Evolutionary conservation across 2,797 vertebrate genomes (phyloP).

Genomic region (Meda fulgida): DNA sequence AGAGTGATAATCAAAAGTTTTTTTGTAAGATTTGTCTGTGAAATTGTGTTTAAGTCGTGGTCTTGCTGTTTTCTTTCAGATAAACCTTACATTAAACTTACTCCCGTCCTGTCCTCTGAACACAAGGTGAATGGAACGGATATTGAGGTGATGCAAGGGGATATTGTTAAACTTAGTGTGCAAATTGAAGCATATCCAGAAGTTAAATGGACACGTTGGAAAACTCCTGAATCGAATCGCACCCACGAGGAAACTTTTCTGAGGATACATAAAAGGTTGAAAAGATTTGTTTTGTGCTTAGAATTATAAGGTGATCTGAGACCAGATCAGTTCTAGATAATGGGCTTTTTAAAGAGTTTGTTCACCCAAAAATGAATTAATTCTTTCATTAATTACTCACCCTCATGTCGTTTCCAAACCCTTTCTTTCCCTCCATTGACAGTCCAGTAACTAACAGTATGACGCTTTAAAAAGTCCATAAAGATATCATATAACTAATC

Average conservation of each 20-base stretch:
- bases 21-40: background rate
- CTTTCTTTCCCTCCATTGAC: too few relatives aligned
- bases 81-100: conserved; percentile 33
- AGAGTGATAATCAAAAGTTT: background rate
- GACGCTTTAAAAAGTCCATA: too few relatives aligned
- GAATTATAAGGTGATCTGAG: background rate
- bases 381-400: too few relatives aligned
- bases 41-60: background rate
- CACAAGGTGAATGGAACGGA: conserved; percentile 62
- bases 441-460: too few relatives aligned
- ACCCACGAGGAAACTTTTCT: conserved; percentile 46
- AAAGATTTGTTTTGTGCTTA: background rate
- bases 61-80: conserved; percentile 30
- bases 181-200: conserved; percentile 84
- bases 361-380: too few relatives aligned
- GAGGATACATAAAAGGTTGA: conserved; percentile 64
- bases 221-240: conserved; percentile 50
- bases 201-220: conserved; percentile 68
- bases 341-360: background rate
- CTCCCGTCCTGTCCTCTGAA: conserved; percentile 12
- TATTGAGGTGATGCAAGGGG: conserved; percentile 69
- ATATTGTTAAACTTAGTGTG: conserved; percentile 34
- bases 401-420: too few relatives aligned
- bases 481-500: too few relatives aligned
- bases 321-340: background rate